Percentiles rank a stretch among this genome's conserved stretches.
These are phyloP conservation scores for Drosophila suzukii DNA, from an alignment of 1,140 invertebrate species.

Conservation along the genomic window DNA sequence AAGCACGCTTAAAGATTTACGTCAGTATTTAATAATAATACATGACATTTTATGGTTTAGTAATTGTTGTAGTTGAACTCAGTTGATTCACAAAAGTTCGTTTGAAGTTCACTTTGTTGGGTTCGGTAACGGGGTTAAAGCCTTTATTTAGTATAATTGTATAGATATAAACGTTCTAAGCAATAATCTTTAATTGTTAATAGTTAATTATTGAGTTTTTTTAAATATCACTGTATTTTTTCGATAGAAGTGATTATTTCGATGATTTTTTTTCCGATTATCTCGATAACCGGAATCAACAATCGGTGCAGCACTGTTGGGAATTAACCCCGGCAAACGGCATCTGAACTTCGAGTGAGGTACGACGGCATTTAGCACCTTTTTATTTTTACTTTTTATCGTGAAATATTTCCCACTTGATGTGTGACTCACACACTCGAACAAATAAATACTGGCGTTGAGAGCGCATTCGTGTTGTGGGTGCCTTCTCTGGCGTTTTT, in stretches of 20 bases:
- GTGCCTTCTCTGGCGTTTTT: slow-evolving; percentile 31
- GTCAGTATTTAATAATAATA: not conserved
- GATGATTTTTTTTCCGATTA: not conserved
- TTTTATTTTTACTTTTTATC: slow-evolving; percentile 41
- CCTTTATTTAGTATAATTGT: not conserved
- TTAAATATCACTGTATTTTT: not conserved
- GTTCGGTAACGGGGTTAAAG: not conserved
- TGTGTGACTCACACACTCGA: slow-evolving; percentile 27
- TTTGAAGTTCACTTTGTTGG: slow-evolving; percentile 7
- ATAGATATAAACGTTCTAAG: too few species aligned
- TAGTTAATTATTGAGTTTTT: not conserved
- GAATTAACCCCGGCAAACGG: slow-evolving; percentile 5
- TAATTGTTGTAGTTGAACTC: slow-evolving; percentile 14
- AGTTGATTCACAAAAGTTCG: slow-evolving; percentile 10
- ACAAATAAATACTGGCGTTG: slow-evolving; percentile 18
- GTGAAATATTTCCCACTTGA: slow-evolving; percentile 45
- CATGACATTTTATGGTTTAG: not conserved
- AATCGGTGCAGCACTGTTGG: not conserved
- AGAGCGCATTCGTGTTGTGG: slow-evolving; percentile 37
- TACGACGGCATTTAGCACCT: slow-evolving; percentile 43
- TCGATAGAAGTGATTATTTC: not conserved
- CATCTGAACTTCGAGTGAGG: slow-evolving; percentile 18
- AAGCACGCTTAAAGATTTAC: not conserved
- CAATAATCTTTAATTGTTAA: not conserved
- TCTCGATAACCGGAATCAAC: not conserved